phyloP scores from a whole-genome alignment of 2,888 invertebrate genomes.

The Dynastes tityus region DNA sequence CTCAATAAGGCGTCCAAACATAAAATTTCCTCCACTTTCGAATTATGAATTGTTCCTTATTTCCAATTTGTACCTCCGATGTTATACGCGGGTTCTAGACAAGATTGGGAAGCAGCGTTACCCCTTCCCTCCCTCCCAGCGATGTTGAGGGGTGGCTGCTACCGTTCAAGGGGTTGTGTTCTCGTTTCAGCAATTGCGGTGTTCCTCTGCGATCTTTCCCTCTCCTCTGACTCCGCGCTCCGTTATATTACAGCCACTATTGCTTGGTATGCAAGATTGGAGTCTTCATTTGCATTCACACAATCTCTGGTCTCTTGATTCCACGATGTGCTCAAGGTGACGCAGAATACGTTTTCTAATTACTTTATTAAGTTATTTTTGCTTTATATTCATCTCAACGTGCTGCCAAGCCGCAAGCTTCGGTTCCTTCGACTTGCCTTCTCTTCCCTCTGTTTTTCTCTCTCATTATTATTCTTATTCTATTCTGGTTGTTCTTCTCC shows the following conservation, averaged over 20 bases:
- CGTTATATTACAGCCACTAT: conserved; percentile 55
- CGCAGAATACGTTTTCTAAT: conserved; percentile 59
- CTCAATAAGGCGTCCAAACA: no score
- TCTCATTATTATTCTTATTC: conserved; percentile 39
- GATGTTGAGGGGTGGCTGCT: neutral
- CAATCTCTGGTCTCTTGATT: conserved; percentile 58
- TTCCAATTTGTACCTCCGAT: conserved; percentile 9
- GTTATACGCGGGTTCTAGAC: conserved; percentile 10
- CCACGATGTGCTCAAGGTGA: conserved; percentile 58
- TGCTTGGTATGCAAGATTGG: conserved; percentile 60
- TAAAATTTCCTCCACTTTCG: neutral
- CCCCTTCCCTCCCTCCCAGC: no score
- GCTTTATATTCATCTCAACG: conserved; percentile 57
- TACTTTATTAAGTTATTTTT: conserved; percentile 61
- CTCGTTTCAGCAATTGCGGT: conserved; percentile 54
- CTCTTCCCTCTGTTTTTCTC: conserved; percentile 17
- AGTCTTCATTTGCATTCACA: conserved; percentile 60
- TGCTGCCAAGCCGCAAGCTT: conserved; percentile 32
- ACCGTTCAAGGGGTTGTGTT: conserved; percentile 8
- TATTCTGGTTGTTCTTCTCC: neutral
- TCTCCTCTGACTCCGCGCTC: conserved; percentile 34
- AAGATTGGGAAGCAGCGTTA: neutral
- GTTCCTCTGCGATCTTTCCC: conserved; percentile 52
- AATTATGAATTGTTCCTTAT: conserved; percentile 3
- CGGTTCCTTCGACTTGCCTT: conserved; percentile 25